These are phyloP conservation scores for Marcusenius ussheri DNA, from an alignment of 2,113 vertebrate genomes.

Conservation along the genomic window DNA sequence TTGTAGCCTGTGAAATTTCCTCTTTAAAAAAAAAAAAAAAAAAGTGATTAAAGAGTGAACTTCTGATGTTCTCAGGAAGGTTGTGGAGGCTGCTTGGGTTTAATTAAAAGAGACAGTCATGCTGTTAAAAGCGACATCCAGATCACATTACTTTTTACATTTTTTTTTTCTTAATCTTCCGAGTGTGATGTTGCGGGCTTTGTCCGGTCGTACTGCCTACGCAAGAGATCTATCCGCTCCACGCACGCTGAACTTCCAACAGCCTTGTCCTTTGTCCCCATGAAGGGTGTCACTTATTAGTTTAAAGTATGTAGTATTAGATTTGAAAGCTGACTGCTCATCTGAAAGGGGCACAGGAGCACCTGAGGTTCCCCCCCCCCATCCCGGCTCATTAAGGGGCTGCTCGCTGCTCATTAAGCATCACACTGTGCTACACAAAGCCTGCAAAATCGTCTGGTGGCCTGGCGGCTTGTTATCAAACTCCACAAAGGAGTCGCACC, in stretches of 20 bases:
- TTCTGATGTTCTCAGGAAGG: not conserved
- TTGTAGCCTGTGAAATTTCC: not conserved
- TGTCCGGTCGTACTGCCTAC: not conserved
- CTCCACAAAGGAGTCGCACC: not conserved
- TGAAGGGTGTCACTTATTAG: not conserved
- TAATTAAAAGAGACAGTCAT: not conserved
- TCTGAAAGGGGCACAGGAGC: not conserved
- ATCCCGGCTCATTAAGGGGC: not conserved
- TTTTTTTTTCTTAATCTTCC: not conserved
- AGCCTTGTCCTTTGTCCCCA: not conserved
- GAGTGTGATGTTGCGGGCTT: not conserved
- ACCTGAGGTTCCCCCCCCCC: not conserved
- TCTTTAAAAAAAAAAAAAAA: not conserved
- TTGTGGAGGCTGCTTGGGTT: not conserved
- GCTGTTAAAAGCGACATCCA: not conserved
- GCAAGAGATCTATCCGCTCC: not conserved
- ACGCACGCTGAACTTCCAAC: not conserved
- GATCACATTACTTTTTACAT: not conserved
- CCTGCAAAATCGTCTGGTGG: not conserved
- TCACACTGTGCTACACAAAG: not conserved
- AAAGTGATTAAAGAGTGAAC: not conserved
- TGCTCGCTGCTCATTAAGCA: not conserved
- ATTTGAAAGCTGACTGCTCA: not conserved
- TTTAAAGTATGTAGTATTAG: not conserved
- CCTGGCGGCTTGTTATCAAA: not conserved